phyloP scores from a whole-genome alignment of 92 coral and sea anemone species.

The Anthopleura xanthogrammica region DNA sequence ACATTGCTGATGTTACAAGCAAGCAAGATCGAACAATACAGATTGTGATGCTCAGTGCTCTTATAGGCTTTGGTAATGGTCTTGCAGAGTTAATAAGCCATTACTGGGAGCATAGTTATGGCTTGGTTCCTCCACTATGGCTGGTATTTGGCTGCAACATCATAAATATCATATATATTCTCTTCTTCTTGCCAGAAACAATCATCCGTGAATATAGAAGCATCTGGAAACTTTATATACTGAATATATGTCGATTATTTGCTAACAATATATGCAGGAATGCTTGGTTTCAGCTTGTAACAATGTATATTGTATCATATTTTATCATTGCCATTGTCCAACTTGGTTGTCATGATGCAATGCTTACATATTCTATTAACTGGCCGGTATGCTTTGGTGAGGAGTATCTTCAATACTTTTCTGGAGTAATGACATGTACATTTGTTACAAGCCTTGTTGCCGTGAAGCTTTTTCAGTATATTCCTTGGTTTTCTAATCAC shows the following conservation, averaged over 20 bases:
- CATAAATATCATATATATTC: conserved; percentile 9
- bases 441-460: conserved; percentile 34
- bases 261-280: conserved; percentile 18
- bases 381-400: conserved; percentile 36
- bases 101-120: conserved; percentile 11
- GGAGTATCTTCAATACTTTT: conserved; percentile 19
- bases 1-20: conserved; percentile 43
- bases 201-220: conserved; percentile 1
- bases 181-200: conserved; percentile 18
- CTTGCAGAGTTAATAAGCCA: conserved; percentile 38
- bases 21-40: conserved; percentile 29
- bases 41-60: conserved; percentile 23
- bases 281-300: conserved; percentile 29
- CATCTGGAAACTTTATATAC: conserved; percentile 5
- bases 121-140: conserved; percentile 28
- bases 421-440: conserved; percentile 26
- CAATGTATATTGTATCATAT: conserved; percentile 24
- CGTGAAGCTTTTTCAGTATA: conserved; percentile 34
- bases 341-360: conserved; percentile 14
- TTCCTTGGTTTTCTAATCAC: conserved; percentile 29
- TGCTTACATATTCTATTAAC: conserved; percentile 30
- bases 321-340: conserved; percentile 13
- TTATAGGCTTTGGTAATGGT: conserved; percentile 40
- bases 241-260: conserved; percentile 24
- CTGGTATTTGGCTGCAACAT: conserved; percentile 12